Evolutionary conservation across 64 coral and sea anemone genomes (phyloP).

Genomic region (Dendronephthya gigantea): DNA sequence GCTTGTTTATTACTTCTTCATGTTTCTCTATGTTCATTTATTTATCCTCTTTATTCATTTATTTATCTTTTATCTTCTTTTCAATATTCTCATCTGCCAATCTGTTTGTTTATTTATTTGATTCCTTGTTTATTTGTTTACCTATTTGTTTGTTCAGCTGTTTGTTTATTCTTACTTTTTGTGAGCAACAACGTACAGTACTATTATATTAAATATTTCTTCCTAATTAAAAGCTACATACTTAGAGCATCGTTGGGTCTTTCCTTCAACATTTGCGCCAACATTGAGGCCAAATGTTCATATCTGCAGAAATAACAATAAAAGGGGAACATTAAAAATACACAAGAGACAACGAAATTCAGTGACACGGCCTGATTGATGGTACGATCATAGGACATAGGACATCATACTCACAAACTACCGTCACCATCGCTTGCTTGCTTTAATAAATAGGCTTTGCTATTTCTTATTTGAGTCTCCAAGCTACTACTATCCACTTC

Average conservation of each 20-base stretch:
- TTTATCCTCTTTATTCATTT: too few relatives aligned
- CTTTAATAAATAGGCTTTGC: conserved; percentile 90
- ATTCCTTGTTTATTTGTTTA: not conserved
- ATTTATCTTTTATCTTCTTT: too few relatives aligned
- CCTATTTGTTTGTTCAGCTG: not conserved
- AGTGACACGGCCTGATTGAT: conserved; percentile 34
- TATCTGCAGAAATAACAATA: conserved; percentile 49
- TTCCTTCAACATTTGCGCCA: conserved; percentile 15
- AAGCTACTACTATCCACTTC: conserved; percentile 49
- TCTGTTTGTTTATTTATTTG: not conserved
- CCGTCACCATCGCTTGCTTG: conserved; percentile 69
- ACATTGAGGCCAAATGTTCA: conserved; percentile 60
- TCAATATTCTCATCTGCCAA: not conserved
- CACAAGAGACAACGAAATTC: not conserved
- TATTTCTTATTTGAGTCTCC: conserved; percentile 79
- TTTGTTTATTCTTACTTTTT: too few relatives aligned
- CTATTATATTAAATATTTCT: not conserved
- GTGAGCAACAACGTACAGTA: not conserved
- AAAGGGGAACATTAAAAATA: not conserved
- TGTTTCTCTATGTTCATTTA: too few relatives aligned
- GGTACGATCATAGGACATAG: not conserved
- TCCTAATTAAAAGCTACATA: not conserved
- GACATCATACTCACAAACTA: conserved; percentile 66
- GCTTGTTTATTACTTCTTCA: too few relatives aligned
- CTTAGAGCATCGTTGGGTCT: not conserved